Evolutionary conservation across 2,797 vertebrate species (phyloP), one percentile per base, ranked within the genome.

Genomic region (Gila robusta): DNA sequence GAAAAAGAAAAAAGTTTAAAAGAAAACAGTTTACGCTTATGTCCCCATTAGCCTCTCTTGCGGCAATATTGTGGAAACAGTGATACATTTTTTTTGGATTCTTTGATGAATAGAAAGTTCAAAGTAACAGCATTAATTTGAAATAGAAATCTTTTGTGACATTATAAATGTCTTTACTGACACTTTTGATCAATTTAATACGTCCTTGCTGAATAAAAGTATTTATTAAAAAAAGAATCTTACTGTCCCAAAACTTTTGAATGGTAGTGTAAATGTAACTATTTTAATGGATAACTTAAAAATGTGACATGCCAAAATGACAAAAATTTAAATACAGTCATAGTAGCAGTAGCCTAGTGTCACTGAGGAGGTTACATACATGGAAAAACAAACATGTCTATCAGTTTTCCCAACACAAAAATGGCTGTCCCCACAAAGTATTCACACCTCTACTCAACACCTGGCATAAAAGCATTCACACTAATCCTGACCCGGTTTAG

Each of bases 401-500:
- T 17, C 67, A 87, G 83, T 87, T 81, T 79, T 80, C 26, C 47
- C 32, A 8, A 44, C 59, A 66, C 26, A 47, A 41, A 64, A 47
- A 66, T 66, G 59, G 26, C 23, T 39, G 37, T 39, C 69, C 28
- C 84, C 82, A 81, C 26, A 64, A 64, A 49, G 66, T 70, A 80
- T 67, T 79, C 64, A 80, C 81, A 70, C 44, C 74, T 87, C 59
- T 64, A 41, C 69, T 66, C 77, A 52, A 49, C 35, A 88, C 70
- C 77, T 66, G 35, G 85, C 73, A 82, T 67, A 54, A n/a, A 79
- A 83, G 81, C 56, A 78, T n/a, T 37, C 84, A 59, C 26, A 64
- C 66, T 89, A 87, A 89, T 89, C 84, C 86, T 66, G 52, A 77
- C 76, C 82, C 19, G 7, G 47, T 89, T 87, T 83, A 84, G 70